These are phyloP conservation scores for Enteromius treurensis DNA, from an alignment of 2,797 vertebrate species.

Conservation along the genomic window DNA sequence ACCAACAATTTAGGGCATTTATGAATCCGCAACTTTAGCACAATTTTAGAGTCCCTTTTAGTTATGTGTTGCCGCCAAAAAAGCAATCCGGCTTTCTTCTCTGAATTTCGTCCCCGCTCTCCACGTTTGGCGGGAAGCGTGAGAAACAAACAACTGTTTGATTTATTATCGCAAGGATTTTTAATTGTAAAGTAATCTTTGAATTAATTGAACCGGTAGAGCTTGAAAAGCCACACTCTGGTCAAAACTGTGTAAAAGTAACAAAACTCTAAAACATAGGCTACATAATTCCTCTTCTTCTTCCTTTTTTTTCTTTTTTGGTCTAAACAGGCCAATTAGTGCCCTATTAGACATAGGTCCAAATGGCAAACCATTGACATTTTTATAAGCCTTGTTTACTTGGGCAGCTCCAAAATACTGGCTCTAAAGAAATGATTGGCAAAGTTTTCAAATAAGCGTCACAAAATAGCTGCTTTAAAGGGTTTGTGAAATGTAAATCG, in stretches of 20 bases:
- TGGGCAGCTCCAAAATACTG: background rate
- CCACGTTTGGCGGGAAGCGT: background rate
- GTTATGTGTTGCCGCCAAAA: background rate
- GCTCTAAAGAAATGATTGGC: background rate
- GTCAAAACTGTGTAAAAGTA: background rate
- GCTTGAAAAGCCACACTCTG: background rate
- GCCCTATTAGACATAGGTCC: background rate
- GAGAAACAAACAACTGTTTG: background rate
- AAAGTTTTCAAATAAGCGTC: background rate
- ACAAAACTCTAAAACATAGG: background rate
- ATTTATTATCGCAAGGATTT: background rate
- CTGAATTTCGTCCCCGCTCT: background rate
- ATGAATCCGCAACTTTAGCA: background rate
- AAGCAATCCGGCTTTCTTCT: background rate
- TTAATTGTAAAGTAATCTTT: background rate
- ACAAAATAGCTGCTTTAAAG: background rate
- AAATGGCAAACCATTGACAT: background rate
- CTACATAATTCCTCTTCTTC: too few relatives aligned
- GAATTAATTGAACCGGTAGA: too few relatives aligned
- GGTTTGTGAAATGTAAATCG: background rate
- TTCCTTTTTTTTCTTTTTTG: too few relatives aligned
- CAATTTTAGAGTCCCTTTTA: background rate
- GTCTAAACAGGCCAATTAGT: background rate
- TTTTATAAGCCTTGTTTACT: background rate
- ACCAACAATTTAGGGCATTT: background rate